Base-by-base conservation (phyloP, 2,113 vertebrate genomes). In the Crotophaga sulcirostris region DNA sequence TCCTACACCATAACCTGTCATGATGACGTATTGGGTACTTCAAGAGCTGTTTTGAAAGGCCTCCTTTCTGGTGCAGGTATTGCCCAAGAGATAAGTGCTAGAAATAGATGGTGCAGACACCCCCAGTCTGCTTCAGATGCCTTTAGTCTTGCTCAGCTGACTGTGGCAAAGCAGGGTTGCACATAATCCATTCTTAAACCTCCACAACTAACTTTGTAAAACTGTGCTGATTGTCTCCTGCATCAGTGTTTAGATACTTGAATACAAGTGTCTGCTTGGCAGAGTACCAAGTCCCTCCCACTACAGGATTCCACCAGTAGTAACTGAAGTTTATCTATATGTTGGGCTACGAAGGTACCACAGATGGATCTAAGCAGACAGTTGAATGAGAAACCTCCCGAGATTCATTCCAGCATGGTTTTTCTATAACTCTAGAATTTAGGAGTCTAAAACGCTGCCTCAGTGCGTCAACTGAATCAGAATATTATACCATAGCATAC, bases 1-100 rank as follows among this genome's bases (percentile, higher is more conserved):
- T 54, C 55, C 59, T 33, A 28, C 10, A 36, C 13, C 59, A 25
- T 9, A 47, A 68, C 21, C 34, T 69, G 42, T 45, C 31, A 64
- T 3, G 12, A 20, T 40, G 16, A 54, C 0, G 1, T 62, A n/a
- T n/a, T 4, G 2, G 18, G 16, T 77, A 34, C 13, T n/a, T 55
- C 2, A 7, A 70, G 31, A 85, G 23, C 5, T 55, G 38, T 52
- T 95, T 77, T 72, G 87, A 70, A 67, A 84, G 47, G 47, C 10
- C 26, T 29, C 13, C 23, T 4, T 87, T 75, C 45, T 82, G 73
- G 77, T 82, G n/a, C 47, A 67, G 62, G 31, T 23, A 45, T n/a
- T 69, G 60, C 33, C 80, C 1, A 1, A 72, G 38, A 92, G 70
- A 17, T 2, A 20, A 52, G 26, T 60, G 40, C 45, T 4, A 47